Conservation (phyloP, 2,113 vertebrate genomes). For the Pachycephala philippinensis region DNA sequence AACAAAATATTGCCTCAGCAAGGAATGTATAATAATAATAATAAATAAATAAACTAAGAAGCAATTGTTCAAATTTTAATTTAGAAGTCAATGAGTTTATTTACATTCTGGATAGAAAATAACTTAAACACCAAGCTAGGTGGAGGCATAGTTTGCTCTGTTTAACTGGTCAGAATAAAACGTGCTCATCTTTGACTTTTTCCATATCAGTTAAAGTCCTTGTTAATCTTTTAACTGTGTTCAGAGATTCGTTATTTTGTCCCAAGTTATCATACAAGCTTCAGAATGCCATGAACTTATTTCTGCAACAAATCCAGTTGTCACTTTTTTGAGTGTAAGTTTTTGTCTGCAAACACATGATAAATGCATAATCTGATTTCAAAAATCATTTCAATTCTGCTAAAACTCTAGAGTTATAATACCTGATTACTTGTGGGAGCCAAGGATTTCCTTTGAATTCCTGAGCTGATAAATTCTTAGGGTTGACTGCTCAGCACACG, state of each 20-base stretch:
- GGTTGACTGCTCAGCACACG: background rate
- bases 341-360: background rate
- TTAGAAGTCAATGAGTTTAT: background rate
- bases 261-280: background rate
- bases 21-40: accelerated
- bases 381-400: background rate
- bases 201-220: background rate
- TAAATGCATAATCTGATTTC: background rate
- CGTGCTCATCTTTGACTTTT: background rate
- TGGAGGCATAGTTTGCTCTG: background rate
- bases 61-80: background rate
- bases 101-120: background rate
- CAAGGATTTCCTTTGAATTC: background rate
- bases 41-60: background rate
- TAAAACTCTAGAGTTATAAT: background rate
- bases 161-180: background rate
- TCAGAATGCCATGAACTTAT: background rate
- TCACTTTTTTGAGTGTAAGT: background rate
- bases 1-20: background rate
- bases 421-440: background rate
- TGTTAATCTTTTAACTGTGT: background rate
- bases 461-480: background rate
- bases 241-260: background rate
- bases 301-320: background rate
- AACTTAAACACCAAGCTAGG: background rate